Percentiles rank a stretch among this genome's conserved stretches.
Evolutionary conservation across 2,888 invertebrate species (phyloP).

Genomic region (Cerastis rubricosa): DNA sequence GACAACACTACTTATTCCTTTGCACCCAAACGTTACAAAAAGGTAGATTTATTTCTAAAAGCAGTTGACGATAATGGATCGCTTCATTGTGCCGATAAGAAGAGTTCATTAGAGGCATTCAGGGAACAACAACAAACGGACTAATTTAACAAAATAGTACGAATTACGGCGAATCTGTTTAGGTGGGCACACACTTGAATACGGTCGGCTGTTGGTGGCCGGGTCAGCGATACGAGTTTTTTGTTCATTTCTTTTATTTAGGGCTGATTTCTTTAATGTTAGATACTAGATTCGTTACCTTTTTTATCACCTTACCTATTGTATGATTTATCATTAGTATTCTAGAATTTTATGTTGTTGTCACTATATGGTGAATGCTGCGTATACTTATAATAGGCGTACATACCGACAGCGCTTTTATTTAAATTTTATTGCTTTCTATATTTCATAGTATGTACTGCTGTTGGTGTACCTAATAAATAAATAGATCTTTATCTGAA

Average conservation of each 20-base stretch:
- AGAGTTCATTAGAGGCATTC: constrained; percentile 63
- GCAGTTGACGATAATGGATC: constrained; percentile 45
- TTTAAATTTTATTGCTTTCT: too few relatives aligned
- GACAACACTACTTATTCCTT: constrained; percentile 1
- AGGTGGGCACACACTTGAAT: constrained; percentile 29
- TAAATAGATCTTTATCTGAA: background rate
- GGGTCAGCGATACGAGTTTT: constrained; percentile 13
- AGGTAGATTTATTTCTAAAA: constrained; percentile 16
- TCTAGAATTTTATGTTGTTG: too few relatives aligned
- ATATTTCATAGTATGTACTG: too few relatives aligned
- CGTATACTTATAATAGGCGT: too few relatives aligned
- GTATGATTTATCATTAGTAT: too few relatives aligned
- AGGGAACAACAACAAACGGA: constrained; percentile 59
- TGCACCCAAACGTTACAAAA: constrained; percentile 10
- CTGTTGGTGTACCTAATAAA: too few relatives aligned
- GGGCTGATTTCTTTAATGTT: background rate
- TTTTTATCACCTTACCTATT: too few relatives aligned
- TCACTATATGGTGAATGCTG: too few relatives aligned
- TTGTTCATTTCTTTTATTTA: constrained; percentile 21
- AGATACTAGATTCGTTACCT: too few relatives aligned
- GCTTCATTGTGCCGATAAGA: constrained; percentile 52
- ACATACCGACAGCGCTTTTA: too few relatives aligned
- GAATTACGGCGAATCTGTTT: constrained; percentile 55
- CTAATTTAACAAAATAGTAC: constrained; percentile 63
- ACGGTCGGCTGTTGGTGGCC: background rate